A percentile compares a stretch with the other conserved stretches of the same genome.
Evolutionary conservation across 1,140 invertebrate genomes (phyloP).

Genomic region (Temnothorax longispinosus): DNA sequence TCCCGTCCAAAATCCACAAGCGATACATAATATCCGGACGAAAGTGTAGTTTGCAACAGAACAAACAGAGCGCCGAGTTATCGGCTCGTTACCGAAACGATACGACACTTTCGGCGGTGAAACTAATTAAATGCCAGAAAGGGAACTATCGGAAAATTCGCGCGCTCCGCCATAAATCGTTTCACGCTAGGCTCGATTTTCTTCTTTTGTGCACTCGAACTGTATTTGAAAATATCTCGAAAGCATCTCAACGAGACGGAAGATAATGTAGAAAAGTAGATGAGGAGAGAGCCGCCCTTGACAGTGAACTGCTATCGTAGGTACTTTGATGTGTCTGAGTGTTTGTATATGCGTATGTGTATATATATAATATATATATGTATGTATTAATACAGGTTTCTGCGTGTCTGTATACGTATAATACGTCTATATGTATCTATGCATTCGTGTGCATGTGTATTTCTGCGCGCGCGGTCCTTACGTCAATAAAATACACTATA

Average conservation of each 20-base stretch:
- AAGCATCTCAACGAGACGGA: constrained; percentile 41
- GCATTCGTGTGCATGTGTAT: constrained; percentile 54
- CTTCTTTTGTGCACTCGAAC: constrained; percentile 70
- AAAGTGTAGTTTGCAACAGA: constrained; percentile 15
- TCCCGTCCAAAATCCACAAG: constrained; percentile 12
- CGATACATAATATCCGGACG: background rate
- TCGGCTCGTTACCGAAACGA: constrained; percentile 14
- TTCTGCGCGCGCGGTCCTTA: constrained; percentile 79
- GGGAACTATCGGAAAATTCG: constrained; percentile 31
- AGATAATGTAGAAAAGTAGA: constrained; percentile 54
- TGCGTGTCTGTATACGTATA: constrained; percentile 39
- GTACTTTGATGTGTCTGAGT: constrained; percentile 53
- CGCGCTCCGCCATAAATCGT: constrained; percentile 25
- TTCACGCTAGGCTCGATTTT: constrained; percentile 38
- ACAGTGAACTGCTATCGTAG: constrained; percentile 69
- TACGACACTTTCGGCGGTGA: background rate
- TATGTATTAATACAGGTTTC: constrained; percentile 8
- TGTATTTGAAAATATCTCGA: constrained; percentile 58
- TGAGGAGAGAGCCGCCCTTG: constrained; percentile 66
- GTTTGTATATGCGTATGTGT: constrained; percentile 13
- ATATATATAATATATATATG: background rate
- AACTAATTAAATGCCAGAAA: constrained; percentile 28
- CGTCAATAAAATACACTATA: constrained; percentile 84
- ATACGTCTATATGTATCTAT: constrained; percentile 54
- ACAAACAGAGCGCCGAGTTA: background rate